Conservation (phyloP, 2,888 invertebrate species). For the Chouioia cunea region DNA sequence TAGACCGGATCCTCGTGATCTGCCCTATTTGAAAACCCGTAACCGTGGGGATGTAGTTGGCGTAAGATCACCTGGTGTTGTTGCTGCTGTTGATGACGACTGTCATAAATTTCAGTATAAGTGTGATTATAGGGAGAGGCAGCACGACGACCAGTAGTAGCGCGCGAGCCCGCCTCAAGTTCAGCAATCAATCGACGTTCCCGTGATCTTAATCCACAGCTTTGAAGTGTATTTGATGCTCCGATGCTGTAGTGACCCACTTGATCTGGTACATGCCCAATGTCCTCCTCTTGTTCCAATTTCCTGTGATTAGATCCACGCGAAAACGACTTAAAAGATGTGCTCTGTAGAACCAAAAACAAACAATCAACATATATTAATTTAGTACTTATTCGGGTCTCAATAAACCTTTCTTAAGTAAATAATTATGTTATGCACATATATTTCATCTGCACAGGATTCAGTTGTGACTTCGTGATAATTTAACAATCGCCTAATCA, state of each 20-base stretch:
- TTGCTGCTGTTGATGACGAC: constrained; percentile 63
- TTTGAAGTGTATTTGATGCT: constrained; percentile 49
- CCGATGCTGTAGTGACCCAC: constrained; percentile 45
- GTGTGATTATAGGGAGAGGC: constrained; percentile 80
- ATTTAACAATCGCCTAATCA: too few species aligned
- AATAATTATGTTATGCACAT: too few species aligned
- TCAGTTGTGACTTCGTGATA: too few species aligned
- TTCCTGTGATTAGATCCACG: constrained; percentile 76
- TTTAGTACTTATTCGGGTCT: too few species aligned
- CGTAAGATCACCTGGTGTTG: constrained; percentile 43
- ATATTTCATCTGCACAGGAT: too few species aligned
- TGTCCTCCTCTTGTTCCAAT: constrained; percentile 74
- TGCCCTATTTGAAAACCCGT: too few species aligned
- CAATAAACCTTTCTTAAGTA: too few species aligned
- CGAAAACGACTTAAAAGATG: constrained; percentile 85
- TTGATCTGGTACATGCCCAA: constrained; percentile 76
- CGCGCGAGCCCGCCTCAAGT: constrained; percentile 67
- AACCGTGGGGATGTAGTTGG: constrained; percentile 69
- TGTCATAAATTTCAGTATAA: constrained; percentile 80
- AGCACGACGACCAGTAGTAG: constrained; percentile 69
- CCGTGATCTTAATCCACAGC: constrained; percentile 48
- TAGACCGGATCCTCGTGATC: constrained; percentile 81
- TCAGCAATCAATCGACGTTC: constrained; percentile 67
- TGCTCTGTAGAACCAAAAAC: constrained; percentile 74
- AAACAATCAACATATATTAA: background rate